Evolutionary conservation across 2,113 vertebrate genomes (phyloP).

Genomic region (Chiloscyllium plagiosum): DNA sequence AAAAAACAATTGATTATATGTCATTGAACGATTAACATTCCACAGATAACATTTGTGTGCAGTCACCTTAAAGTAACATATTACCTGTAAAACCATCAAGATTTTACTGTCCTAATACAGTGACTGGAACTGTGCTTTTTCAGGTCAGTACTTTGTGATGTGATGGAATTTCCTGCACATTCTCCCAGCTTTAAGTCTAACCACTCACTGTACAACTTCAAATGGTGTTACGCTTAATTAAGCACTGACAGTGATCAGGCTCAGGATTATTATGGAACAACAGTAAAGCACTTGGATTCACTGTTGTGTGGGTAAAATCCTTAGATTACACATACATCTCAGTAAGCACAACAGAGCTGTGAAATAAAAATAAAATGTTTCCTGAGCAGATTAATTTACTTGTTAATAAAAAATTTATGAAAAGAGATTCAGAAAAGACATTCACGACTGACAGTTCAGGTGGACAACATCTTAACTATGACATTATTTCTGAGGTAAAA

Average conservation of each 20-base stretch:
- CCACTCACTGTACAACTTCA: background rate
- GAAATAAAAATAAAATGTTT: background rate
- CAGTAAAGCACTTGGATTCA: background rate
- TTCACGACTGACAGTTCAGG: background rate
- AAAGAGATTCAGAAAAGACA: background rate
- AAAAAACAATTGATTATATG: background rate
- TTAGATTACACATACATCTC: background rate
- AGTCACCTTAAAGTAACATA: background rate
- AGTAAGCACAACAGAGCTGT: background rate
- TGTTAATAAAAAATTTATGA: background rate
- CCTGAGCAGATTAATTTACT: background rate
- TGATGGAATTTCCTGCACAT: background rate
- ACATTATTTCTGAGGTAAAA: background rate
- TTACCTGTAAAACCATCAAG: background rate
- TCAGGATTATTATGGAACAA: background rate
- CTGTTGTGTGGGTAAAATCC: background rate
- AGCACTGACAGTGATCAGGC: background rate
- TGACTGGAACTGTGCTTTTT: background rate
- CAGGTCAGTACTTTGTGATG: background rate
- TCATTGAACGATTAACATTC: background rate
- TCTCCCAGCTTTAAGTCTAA: background rate
- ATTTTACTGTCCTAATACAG: background rate
- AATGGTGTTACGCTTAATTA: background rate
- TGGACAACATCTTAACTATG: background rate
- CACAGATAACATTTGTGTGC: background rate